These are phyloP conservation scores for Melospiza georgiana DNA, from an alignment of 2,113 vertebrate species.

Conservation along the genomic window DNA sequence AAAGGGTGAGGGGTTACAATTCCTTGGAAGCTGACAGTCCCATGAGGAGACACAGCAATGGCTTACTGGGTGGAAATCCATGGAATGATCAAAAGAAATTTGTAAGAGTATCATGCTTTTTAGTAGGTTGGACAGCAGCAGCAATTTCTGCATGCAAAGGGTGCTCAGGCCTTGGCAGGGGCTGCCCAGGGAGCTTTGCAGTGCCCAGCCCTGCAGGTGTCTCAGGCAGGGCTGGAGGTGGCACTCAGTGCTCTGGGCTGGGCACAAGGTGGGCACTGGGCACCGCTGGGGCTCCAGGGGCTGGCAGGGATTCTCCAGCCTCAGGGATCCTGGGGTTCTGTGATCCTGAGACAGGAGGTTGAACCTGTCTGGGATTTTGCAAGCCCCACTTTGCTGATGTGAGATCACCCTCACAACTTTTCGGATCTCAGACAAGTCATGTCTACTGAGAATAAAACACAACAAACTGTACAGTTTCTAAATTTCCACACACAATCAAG, in stretches of 20 bases:
- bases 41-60: too few species aligned
- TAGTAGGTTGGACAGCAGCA: fast-evolving
- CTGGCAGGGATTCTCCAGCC: not conserved
- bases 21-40: not conserved
- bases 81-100: not conserved
- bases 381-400: not conserved
- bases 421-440: not conserved
- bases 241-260: not conserved
- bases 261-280: not conserved
- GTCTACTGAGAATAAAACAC: not conserved
- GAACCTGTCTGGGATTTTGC: not conserved
- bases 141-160: not conserved
- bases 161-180: not conserved
- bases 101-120: not conserved
- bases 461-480: not conserved
- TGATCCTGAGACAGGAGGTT: not conserved
- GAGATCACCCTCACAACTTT: not conserved
- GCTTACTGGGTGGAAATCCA: not conserved
- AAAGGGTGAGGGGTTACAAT: not conserved
- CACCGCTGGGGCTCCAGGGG: not conserved
- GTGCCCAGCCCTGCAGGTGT: not conserved
- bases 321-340: not conserved
- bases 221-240: not conserved
- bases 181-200: not conserved
- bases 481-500: not conserved